Conservation (phyloP, 2,113 vertebrate genomes). For the Petaurus breviceps region DNA sequence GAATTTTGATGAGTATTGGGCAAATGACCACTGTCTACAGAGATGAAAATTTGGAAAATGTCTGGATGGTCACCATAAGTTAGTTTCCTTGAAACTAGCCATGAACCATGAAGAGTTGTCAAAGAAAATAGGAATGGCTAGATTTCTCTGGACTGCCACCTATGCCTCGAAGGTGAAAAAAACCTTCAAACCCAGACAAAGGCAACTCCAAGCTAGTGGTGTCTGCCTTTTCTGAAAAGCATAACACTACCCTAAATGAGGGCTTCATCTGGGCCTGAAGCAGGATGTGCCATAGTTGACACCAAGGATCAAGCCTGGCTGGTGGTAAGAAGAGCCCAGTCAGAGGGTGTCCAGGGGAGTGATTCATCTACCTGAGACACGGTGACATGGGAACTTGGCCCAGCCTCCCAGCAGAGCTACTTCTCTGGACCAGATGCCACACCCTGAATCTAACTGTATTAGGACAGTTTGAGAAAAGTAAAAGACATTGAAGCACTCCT, state of each 20-base stretch:
- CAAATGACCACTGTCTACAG: not conserved
- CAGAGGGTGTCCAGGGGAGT: not conserved
- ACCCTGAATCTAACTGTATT: not conserved
- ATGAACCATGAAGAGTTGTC: not conserved
- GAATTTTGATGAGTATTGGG: not conserved
- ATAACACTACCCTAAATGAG: not conserved
- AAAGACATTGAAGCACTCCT: not conserved
- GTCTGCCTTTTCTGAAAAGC: not conserved
- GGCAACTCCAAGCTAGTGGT: not conserved
- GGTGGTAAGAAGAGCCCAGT: not conserved
- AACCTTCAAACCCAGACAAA: not conserved
- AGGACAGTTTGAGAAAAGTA: not conserved
- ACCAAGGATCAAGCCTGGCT: not conserved
- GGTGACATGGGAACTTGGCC: not conserved
- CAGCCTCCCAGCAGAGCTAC: not conserved
- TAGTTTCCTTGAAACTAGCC: not conserved
- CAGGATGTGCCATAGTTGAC: not conserved
- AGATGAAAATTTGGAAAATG: not conserved
- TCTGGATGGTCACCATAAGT: not conserved
- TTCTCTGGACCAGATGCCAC: not conserved
- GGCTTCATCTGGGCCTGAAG: not conserved
- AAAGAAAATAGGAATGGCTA: not conserved
- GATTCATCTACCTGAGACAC: not conserved
- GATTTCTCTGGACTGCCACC: not conserved
- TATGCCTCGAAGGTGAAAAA: not conserved